Percentiles rank a stretch among this genome's conserved stretches.
Conservation (phyloP, 2,797 vertebrate genomes). For the Leucoraja ocellata region DNA sequence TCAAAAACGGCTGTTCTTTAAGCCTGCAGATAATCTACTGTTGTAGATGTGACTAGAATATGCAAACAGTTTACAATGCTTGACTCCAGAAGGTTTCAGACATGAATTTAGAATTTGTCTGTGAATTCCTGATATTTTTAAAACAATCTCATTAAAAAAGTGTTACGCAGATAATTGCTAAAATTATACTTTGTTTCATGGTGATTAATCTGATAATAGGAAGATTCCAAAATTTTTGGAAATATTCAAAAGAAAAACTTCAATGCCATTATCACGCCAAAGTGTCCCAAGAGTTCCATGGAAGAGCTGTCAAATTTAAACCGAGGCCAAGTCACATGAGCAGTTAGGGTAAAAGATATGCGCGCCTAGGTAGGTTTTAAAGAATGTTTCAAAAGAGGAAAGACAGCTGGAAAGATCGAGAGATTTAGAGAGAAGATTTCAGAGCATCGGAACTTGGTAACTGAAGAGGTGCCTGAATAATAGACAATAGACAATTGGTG, state of each 20-base stretch:
- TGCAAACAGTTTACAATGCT: neutral
- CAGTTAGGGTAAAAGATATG: too few relatives aligned
- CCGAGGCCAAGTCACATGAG: too few relatives aligned
- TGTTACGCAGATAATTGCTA: neutral
- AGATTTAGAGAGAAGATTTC: too few relatives aligned
- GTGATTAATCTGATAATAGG: neutral
- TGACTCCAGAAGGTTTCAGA: neutral
- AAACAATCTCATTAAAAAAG: neutral
- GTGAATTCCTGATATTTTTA: neutral
- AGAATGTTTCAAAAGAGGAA: too few relatives aligned
- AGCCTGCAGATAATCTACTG: neutral
- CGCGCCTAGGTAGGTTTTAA: too few relatives aligned
- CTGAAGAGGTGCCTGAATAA: too few relatives aligned
- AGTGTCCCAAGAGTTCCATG: neutral
- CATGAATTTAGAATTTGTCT: conserved; percentile 9
- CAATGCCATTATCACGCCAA: neutral
- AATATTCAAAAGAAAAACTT: too few relatives aligned
- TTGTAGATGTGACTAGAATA: neutral
- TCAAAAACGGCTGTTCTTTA: neutral
- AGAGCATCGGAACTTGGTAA: too few relatives aligned
- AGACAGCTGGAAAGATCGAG: too few relatives aligned
- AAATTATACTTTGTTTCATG: neutral
- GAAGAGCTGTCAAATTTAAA: too few relatives aligned
- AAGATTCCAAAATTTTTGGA: neutral
- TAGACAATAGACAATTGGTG: too few relatives aligned